Conservation (phyloP, 1,140 invertebrate genomes). For the Lordiphosa clarofinis region DNA sequence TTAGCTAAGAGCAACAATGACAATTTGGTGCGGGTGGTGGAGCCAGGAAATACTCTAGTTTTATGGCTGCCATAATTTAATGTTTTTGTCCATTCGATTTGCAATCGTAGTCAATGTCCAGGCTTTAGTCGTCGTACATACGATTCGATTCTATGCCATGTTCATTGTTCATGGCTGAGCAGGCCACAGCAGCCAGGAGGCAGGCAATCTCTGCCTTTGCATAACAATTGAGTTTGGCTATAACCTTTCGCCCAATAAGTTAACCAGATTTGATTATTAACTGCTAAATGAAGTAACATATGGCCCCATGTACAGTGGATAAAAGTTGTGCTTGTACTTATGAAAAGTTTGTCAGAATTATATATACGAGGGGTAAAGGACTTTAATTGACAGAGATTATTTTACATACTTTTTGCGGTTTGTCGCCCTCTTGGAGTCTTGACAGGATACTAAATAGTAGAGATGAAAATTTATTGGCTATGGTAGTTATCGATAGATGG, state of each 20-base stretch:
- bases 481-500: too few relatives aligned
- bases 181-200: conserved; percentile 6
- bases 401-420: too few relatives aligned
- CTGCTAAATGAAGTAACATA: background rate
- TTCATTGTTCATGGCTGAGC: conserved; percentile 49
- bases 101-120: conserved; percentile 10
- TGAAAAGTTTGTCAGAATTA: too few relatives aligned
- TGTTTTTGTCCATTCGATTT: conserved; percentile 54
- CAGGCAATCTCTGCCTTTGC: conserved; percentile 47
- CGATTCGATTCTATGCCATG: conserved; percentile 33
- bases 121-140: background rate
- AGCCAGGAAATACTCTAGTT: conserved; percentile 62
- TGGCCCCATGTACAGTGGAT: background rate
- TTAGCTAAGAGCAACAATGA: conserved; percentile 53
- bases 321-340: too few relatives aligned
- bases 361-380: too few relatives aligned
- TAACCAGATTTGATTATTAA: conserved; percentile 15
- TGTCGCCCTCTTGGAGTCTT: too few relatives aligned
- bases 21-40: conserved; percentile 52
- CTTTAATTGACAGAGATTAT: too few relatives aligned
- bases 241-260: conserved; percentile 67
- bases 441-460: too few relatives aligned
- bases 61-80: conserved; percentile 60
- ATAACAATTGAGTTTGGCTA: conserved; percentile 55
- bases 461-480: too few relatives aligned